Evolutionary conservation across 1,140 invertebrate species (phyloP).

Genomic region (Leptinotarsa texana): DNA sequence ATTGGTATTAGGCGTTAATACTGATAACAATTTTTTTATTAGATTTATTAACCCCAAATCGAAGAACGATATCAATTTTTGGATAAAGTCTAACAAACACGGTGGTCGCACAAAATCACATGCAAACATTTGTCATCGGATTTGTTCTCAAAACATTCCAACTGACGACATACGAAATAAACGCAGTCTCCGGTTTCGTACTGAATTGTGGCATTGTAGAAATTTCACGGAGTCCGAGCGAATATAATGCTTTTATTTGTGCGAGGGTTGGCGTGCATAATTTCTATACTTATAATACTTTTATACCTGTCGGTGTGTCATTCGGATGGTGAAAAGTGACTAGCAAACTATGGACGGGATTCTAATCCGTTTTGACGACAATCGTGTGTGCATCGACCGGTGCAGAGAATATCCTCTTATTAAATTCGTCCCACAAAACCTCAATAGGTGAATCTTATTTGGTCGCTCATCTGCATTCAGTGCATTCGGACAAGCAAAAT

Average conservation of each 20-base stretch:
- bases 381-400: constrained; percentile 9
- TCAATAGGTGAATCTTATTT: too few species aligned
- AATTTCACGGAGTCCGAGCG: constrained; percentile 27
- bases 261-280: constrained; percentile 27
- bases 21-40: too few species aligned
- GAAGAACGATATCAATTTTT: too few species aligned
- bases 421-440: not conserved
- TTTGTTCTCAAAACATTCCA: too few species aligned
- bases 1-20: too few species aligned
- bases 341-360: constrained; percentile 10
- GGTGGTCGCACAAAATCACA: too few species aligned
- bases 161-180: not conserved
- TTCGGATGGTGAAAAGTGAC: not conserved
- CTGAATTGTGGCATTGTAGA: constrained; percentile 1
- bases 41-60: too few species aligned
- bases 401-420: constrained; percentile 10
- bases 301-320: constrained; percentile 14
- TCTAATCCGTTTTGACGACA: constrained; percentile 12
- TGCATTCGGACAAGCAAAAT: too few species aligned
- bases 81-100: too few species aligned
- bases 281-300: constrained; percentile 13
- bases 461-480: too few species aligned
- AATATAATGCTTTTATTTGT: constrained; percentile 20
- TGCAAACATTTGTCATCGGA: too few species aligned
- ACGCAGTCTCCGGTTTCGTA: not conserved